Evolutionary conservation across 2,888 invertebrate genomes (phyloP).

Genomic region (Drosophila fungiperda): DNA sequence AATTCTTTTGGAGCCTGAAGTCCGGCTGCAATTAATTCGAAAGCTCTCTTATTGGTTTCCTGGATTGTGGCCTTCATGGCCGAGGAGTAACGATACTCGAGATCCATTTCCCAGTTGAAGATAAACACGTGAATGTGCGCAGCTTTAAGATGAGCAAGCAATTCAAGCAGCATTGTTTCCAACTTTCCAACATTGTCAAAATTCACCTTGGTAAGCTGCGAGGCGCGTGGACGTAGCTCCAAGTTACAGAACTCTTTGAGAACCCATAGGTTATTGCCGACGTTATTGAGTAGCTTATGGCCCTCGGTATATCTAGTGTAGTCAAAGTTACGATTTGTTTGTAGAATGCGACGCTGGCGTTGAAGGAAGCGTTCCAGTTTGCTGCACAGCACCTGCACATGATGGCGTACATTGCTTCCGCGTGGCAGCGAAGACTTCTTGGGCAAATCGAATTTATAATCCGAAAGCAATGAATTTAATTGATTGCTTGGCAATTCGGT

Average conservation of each 20-base stretch:
- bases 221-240: conserved; percentile 72
- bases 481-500: conserved; percentile 56
- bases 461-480: conserved; percentile 57
- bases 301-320: conserved; percentile 65
- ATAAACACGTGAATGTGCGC: conserved; percentile 66
- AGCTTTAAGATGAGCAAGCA: conserved; percentile 70
- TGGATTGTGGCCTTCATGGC: conserved; percentile 46
- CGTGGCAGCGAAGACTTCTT: conserved; percentile 41
- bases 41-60: conserved; percentile 37
- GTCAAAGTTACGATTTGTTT: conserved; percentile 67
- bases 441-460: conserved; percentile 52
- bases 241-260: conserved; percentile 42
- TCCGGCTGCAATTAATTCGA: conserved; percentile 18
- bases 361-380: conserved; percentile 64
- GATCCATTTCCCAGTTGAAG: conserved; percentile 79
- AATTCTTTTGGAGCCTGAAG: neutral
- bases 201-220: conserved; percentile 8
- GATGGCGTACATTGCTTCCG: conserved; percentile 73
- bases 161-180: conserved; percentile 51
- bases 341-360: conserved; percentile 60
- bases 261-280: conserved; percentile 13
- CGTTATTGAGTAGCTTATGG: conserved; percentile 49
- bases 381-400: conserved; percentile 68
- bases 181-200: conserved; percentile 58
- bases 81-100: conserved; percentile 65